Conservation (phyloP, 2,113 vertebrate genomes). For the Dipodomys merriami region DNA sequence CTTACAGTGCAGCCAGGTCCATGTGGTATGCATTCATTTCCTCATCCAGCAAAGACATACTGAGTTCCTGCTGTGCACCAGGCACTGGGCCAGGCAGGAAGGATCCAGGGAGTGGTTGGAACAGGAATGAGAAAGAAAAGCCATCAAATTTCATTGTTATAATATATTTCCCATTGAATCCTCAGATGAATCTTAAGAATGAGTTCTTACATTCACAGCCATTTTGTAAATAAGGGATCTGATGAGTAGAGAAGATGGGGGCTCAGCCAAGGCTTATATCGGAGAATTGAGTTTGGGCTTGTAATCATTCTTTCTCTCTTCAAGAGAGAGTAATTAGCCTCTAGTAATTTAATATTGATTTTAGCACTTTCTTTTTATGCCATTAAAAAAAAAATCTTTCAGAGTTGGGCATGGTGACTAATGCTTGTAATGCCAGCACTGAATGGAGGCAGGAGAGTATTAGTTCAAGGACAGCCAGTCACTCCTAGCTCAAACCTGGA, state of each 20-base stretch:
- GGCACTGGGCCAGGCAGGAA: conserved; percentile 8
- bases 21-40: not conserved
- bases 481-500: too few species aligned
- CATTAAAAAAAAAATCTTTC: not conserved
- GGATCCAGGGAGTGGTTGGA: not conserved
- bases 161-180: not conserved
- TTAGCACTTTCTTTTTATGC: not conserved
- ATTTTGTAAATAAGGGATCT: conserved; percentile 41
- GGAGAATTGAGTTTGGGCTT: not conserved
- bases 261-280: not conserved
- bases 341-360: conserved; percentile 12
- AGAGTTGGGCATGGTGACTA: not conserved
- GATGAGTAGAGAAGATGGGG: not conserved
- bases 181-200: not conserved
- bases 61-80: not conserved
- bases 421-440: too few species aligned
- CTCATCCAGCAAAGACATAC: conserved; percentile 31
- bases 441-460: too few species aligned
- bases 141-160: not conserved
- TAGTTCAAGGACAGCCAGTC: too few species aligned
- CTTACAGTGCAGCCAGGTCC: not conserved
- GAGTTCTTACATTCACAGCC: not conserved
- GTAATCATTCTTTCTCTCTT: not conserved
- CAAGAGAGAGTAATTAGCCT: not conserved
- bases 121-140: conserved; percentile 43